Base-by-base conservation (phyloP, 2,888 invertebrate genomes). In the Acrocyrtus sp. region DNA sequence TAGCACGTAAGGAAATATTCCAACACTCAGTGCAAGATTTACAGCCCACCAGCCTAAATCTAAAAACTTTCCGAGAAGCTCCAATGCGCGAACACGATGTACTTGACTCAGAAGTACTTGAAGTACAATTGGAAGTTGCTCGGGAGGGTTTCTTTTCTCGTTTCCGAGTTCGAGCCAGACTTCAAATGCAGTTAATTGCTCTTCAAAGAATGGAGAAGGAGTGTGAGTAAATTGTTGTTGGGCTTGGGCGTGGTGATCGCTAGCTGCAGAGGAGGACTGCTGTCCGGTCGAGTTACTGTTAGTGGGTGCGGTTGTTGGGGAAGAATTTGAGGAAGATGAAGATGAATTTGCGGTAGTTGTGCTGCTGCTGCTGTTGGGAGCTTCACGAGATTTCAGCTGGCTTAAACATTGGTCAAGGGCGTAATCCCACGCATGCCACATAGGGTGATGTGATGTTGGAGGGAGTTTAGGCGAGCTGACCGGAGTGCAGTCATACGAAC, bases 381-480 rank as follows among this genome's bases (percentile, higher is more conserved):
- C 5, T 17, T 39, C 34, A 2, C 34, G 34, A 12, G 56, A 6
- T 29, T 21, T 47, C 22, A 98, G 87, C 85, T 98, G 98, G 69
- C 93, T 90, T 79, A 99, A 87, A 82, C 96, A 96, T 81, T 96
- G 88, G 86, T 99, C 99, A 78, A 99, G 88, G 15, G 97, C 95
- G 82, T 96, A 88, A 85, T 99, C 99, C 99, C 99, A 99, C 1
- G 98, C 95, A 83, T 92, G 91, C 97, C 97, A 95, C 92, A 95
- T 94, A 66, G 92, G 91, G 85, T 95, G 95, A 83, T 92, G 87
- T 78, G 82, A 67, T 66, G 97, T 96, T 22, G 95, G 90, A 22
- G 98, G 98, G 82, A 99, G 87, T 77, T 91, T 89, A 0, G 99
- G 99, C 81, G 89, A 89, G 51, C 96, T 96, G 53, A 97, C 92